These are phyloP conservation scores for Boloria euphrosyne DNA, from an alignment of 2,888 invertebrate species.

Conservation along the genomic window DNA sequence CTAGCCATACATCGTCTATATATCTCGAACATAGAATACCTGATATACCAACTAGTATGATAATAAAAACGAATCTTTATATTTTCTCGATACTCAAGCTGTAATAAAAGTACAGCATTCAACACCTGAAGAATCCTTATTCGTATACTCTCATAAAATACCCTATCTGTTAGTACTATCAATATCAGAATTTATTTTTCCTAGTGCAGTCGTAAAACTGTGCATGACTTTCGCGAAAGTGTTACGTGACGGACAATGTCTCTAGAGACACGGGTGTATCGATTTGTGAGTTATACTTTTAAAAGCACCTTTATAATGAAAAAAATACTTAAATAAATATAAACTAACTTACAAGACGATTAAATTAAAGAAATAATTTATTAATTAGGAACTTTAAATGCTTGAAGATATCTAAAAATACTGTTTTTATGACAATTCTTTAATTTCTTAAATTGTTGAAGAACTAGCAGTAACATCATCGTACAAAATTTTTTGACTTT, in stretches of 20 bases:
- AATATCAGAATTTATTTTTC: conserved; percentile 17
- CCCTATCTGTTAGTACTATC: conserved; percentile 11
- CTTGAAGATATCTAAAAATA: no score
- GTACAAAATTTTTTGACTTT: no score
- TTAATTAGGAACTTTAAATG: no score
- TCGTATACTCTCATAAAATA: conserved; percentile 5
- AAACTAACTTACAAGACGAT: no score
- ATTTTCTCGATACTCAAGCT: conserved; percentile 13
- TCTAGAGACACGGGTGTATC: neutral
- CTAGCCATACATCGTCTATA: no score
- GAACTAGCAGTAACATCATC: no score
- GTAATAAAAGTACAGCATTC: conserved; percentile 11
- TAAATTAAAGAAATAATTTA: no score
- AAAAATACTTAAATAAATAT: neutral
- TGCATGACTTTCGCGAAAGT: conserved; percentile 8
- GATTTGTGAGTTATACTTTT: conserved; percentile 6
- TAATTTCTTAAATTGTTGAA: no score
- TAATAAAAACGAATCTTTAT: conserved; percentile 11
- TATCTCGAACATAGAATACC: no score
- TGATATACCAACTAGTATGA: neutral
- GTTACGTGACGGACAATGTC: conserved; percentile 21
- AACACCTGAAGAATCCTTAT: conserved; percentile 7
- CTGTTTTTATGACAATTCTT: no score
- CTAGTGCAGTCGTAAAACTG: conserved; percentile 14
- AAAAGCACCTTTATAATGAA: conserved; percentile 9